These are phyloP conservation scores for Bilobella aurantiaca DNA, from an alignment of 1,140 invertebrate species.

Conservation along the genomic window DNA sequence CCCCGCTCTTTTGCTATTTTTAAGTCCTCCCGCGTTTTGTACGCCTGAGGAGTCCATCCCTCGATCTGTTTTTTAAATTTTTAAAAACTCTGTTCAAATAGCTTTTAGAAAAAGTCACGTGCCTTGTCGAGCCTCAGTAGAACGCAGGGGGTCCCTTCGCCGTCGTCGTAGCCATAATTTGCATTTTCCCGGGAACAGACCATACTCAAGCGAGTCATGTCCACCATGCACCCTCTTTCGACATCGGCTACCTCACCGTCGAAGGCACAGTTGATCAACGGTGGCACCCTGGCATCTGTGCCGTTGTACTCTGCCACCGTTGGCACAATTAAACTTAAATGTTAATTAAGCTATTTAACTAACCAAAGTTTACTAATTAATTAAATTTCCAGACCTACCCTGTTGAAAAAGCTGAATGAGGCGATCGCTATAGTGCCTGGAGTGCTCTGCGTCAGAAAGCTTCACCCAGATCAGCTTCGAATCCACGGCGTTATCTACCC, in stretches of 20 bases:
- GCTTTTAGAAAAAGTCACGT: no score
- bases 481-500: no score
- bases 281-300: not conserved
- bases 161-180: not conserved
- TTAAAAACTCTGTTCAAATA: no score
- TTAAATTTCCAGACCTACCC: no score
- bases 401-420: no score
- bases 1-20: not conserved
- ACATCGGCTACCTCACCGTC: not conserved
- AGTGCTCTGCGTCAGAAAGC: no score
- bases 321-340: no score
- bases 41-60: not conserved
- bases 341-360: no score
- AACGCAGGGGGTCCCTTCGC: not conserved
- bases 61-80: not conserved
- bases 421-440: no score
- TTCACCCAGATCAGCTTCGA: no score
- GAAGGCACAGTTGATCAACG: not conserved
- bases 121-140: not conserved
- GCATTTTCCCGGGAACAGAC: not conserved
- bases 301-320: not conserved
- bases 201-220: not conserved
- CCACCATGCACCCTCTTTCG: not conserved
- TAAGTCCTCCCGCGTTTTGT: not conserved
- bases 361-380: no score